phyloP scores from a whole-genome alignment of 1,140 invertebrate genomes.

The Musca vetustissima region DNA sequence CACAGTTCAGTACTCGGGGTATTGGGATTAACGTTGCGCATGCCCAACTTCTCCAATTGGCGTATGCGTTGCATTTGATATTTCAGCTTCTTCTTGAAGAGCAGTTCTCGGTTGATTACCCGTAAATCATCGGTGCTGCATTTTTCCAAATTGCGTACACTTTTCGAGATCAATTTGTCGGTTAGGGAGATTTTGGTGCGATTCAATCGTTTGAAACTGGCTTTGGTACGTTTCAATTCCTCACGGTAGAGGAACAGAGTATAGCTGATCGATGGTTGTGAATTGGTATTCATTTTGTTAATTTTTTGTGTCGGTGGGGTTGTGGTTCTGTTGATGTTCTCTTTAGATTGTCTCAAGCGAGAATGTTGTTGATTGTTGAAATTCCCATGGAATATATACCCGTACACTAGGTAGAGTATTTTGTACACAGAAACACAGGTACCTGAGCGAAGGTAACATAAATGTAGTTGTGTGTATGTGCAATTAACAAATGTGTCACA shows the following conservation, averaged over 20 bases:
- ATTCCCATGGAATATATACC: too few relatives aligned
- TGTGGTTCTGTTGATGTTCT: too few relatives aligned
- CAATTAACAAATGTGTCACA: too few relatives aligned
- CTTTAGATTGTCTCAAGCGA: too few relatives aligned
- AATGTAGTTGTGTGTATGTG: too few relatives aligned
- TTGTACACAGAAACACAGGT: too few relatives aligned
- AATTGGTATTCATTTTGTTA: too few relatives aligned
- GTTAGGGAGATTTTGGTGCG: conserved; percentile 49
- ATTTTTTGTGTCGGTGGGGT: too few relatives aligned
- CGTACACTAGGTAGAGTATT: too few relatives aligned
- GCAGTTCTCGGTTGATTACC: conserved; percentile 43
- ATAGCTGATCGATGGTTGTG: conserved; percentile 37
- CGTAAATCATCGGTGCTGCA: conserved; percentile 42
- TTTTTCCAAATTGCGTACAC: conserved; percentile 40
- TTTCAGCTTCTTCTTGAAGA: conserved; percentile 43
- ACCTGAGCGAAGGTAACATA: too few relatives aligned
- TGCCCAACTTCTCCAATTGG: conserved; percentile 38
- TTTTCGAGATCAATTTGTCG: conserved; percentile 41
- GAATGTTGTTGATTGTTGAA: too few relatives aligned
- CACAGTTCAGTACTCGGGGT: background rate
- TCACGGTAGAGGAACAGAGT: conserved; percentile 44
- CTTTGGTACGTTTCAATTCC: conserved; percentile 39
- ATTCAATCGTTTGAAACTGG: conserved; percentile 42
- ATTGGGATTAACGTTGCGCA: conserved; percentile 31
- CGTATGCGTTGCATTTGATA: conserved; percentile 40